phyloP scores from a whole-genome alignment of 1,140 invertebrate genomes.

The Oscheius sp. region DNA sequence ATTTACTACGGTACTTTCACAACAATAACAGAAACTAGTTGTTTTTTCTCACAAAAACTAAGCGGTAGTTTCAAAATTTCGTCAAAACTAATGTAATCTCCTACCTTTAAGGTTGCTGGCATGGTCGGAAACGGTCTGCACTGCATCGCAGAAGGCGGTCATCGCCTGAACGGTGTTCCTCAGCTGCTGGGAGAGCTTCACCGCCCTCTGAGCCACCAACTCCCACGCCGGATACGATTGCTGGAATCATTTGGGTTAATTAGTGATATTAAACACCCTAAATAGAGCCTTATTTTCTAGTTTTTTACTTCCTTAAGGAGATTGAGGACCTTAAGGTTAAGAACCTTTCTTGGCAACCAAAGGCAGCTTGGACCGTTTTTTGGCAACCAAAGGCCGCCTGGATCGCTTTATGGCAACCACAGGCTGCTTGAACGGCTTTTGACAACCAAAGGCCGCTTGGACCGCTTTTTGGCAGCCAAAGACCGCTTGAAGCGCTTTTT shows the following conservation, averaged over 20 bases:
- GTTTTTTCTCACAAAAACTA: not conserved
- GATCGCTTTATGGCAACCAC: too few relatives aligned
- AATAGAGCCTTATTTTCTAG: too few relatives aligned
- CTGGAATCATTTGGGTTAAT: not conserved
- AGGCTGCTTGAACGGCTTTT: too few relatives aligned
- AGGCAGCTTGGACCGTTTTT: too few relatives aligned
- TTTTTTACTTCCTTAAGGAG: too few relatives aligned
- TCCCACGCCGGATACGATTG: slow-evolving; percentile 36
- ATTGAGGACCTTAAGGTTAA: too few relatives aligned
- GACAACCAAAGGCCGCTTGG: too few relatives aligned
- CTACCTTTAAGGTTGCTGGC: slow-evolving; percentile 35
- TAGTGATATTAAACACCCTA: slow-evolving; percentile 5
- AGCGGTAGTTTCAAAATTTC: not conserved
- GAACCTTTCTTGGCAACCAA: too few relatives aligned
- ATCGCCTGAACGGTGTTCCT: slow-evolving; percentile 14
- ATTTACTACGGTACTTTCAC: not conserved
- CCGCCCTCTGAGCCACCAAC: slow-evolving; percentile 12
- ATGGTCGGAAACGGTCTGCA: slow-evolving; percentile 26
- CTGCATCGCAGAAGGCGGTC: slow-evolving; percentile 25
- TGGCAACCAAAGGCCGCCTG: too few relatives aligned
- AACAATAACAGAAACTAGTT: not conserved
- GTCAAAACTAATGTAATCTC: not conserved
- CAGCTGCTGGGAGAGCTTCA: slow-evolving; percentile 20
- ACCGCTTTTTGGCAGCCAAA: too few relatives aligned
- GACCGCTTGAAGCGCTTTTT: too few relatives aligned